Evolutionary conservation across 2,797 vertebrate genomes (phyloP).

Genomic region (Cyclura pinguis): DNA sequence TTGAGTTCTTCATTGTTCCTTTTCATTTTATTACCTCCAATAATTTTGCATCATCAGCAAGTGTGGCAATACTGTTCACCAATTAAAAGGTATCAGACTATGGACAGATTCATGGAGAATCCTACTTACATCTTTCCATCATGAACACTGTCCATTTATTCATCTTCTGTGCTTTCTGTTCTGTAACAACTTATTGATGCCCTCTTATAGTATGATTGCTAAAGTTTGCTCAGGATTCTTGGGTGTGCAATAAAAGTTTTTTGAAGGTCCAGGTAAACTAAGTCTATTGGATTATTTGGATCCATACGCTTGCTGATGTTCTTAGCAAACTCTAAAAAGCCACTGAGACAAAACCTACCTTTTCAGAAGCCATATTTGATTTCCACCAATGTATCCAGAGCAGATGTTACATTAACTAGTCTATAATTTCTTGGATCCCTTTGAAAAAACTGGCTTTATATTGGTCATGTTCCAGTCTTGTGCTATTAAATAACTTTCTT

Average conservation of each 20-base stretch:
- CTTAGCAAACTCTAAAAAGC: neutral
- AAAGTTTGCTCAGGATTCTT: neutral
- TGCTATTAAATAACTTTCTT: neutral
- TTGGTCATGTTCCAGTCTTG: neutral
- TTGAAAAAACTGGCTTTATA: neutral
- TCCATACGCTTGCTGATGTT: neutral
- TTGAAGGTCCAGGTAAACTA: neutral
- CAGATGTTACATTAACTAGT: neutral
- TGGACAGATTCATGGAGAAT: too few relatives aligned
- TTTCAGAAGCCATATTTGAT: neutral
- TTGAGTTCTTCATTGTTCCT: neutral
- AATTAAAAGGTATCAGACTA: neutral
- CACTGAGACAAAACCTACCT: neutral
- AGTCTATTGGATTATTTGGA: neutral
- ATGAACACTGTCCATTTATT: neutral
- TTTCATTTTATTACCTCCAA: neutral
- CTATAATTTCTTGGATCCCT: neutral
- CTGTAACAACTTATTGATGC: neutral
- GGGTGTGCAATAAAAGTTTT: neutral
- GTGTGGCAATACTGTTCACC: neutral
- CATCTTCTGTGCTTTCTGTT: neutral
- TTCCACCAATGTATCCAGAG: neutral
- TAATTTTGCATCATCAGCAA: neutral
- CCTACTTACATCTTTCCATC: neutral
- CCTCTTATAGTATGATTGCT: neutral